Evolutionary conservation across 2,888 invertebrate species (phyloP).

Genomic region (Mythimna ferrago): DNA sequence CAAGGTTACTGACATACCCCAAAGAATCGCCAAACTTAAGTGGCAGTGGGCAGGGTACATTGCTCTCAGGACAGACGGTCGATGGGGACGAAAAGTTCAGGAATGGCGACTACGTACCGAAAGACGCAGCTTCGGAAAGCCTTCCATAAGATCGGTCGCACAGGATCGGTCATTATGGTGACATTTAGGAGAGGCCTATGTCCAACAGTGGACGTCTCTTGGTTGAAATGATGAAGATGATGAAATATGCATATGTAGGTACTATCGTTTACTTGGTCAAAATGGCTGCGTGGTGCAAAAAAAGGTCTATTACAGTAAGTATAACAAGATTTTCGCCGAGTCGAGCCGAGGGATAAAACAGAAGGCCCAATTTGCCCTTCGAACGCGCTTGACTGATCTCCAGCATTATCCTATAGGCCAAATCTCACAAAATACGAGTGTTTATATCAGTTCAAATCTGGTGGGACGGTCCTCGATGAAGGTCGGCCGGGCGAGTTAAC

Average conservation of each 20-base stretch:
- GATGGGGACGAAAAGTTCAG: no score
- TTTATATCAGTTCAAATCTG: conserved; percentile 79
- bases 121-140: no score
- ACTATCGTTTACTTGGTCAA: conserved; percentile 25
- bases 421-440: conserved; percentile 77
- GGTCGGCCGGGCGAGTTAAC: conserved; percentile 67
- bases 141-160: no score
- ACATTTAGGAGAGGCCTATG: no score
- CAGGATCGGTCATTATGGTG: no score
- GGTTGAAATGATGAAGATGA: no score
- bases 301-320: conserved; percentile 73
- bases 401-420: conserved; percentile 74
- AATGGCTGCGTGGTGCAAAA: conserved; percentile 71
- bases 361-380: conserved; percentile 80
- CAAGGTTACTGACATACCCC: no score
- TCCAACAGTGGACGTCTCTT: no score
- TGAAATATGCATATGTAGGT: not conserved
- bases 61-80: no score
- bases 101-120: no score
- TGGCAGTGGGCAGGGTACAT: no score
- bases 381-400: conserved; percentile 80
- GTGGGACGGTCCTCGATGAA: conserved; percentile 72
- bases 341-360: conserved; percentile 77
- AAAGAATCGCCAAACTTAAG: no score
- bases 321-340: conserved; percentile 77